Conservation (phyloP, 2,888 invertebrate species). For the Eupithecia tripunctaria region DNA sequence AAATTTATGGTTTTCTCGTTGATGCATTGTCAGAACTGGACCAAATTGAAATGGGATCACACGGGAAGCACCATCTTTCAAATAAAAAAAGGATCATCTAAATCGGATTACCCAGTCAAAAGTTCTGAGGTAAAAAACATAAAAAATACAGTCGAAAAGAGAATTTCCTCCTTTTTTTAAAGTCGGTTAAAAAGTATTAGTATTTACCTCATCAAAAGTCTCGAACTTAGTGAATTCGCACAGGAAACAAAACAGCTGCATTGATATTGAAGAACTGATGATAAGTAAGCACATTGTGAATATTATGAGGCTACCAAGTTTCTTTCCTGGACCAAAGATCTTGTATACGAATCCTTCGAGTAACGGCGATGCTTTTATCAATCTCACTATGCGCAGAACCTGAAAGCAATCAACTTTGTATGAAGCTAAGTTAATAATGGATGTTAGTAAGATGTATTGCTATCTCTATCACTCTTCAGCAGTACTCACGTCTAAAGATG, state of each 20-base stretch:
- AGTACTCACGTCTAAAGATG: no score
- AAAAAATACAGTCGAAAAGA: no score
- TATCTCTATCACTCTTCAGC: background rate
- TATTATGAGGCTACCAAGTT: constrained; percentile 99
- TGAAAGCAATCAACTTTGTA: constrained; percentile 62
- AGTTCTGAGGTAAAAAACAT: no score
- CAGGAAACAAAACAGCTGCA: constrained; percentile 99
- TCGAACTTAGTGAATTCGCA: constrained; percentile 98
- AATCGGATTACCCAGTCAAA: no score
- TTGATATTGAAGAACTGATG: constrained; percentile 99
- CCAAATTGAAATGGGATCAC: no score
- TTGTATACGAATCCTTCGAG: constrained; percentile 99
- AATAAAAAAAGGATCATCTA: no score
- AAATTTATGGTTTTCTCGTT: no score
- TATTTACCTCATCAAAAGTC: constrained; percentile 95
- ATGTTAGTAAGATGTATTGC: background rate
- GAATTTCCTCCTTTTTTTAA: no score
- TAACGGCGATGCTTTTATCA: constrained; percentile 99
- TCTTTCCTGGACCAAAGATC: constrained; percentile 97
- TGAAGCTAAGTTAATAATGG: background rate
- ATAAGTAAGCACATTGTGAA: constrained; percentile 99
- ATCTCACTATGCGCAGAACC: constrained; percentile 96
- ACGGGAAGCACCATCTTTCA: no score
- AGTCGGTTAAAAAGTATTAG: no score
- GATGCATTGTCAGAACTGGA: no score